These are phyloP conservation scores for Mythimna pallens DNA, from an alignment of 2,888 invertebrate genomes.

Conservation along the genomic window DNA sequence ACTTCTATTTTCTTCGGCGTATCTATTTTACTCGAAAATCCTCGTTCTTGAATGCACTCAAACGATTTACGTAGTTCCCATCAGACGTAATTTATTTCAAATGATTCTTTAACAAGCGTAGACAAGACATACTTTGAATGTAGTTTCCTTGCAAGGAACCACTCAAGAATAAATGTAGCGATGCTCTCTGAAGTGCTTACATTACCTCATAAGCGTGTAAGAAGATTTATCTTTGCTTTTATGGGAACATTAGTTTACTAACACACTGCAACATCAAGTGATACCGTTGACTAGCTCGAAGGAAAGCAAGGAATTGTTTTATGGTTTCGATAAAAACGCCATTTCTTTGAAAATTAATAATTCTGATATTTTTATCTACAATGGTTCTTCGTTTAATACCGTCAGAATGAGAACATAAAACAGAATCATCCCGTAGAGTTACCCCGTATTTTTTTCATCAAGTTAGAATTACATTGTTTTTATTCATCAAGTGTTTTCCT, in stretches of 20 bases:
- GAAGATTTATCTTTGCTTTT: conserved; percentile 33
- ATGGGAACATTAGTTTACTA: conserved; percentile 14
- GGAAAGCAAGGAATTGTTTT: conserved; percentile 28
- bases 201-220: conserved; percentile 17
- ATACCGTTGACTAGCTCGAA: not conserved
- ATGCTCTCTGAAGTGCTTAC: conserved; percentile 27
- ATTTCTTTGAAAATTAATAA: conserved; percentile 42
- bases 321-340: conserved; percentile 8
- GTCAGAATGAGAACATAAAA: conserved; percentile 34
- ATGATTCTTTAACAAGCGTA: conserved; percentile 30
- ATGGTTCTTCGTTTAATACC: conserved; percentile 30
- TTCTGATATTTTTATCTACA: conserved; percentile 46
- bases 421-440: conserved; percentile 10
- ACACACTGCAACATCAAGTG: conserved; percentile 8
- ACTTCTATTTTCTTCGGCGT: conserved; percentile 36
- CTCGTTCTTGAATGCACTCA: conserved; percentile 46
- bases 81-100: conserved; percentile 45
- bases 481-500: conserved; percentile 3
- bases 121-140: conserved; percentile 23
- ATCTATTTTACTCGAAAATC: conserved; percentile 11
- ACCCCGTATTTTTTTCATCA: conserved; percentile 22
- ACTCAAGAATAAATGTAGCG: conserved; percentile 34
- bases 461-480: conserved; percentile 5
- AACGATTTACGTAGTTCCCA: conserved; percentile 40
- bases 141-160: conserved; percentile 23